phyloP scores from a whole-genome alignment of 1,140 invertebrate genomes.

The Gonioctena quinquepunctata region DNA sequence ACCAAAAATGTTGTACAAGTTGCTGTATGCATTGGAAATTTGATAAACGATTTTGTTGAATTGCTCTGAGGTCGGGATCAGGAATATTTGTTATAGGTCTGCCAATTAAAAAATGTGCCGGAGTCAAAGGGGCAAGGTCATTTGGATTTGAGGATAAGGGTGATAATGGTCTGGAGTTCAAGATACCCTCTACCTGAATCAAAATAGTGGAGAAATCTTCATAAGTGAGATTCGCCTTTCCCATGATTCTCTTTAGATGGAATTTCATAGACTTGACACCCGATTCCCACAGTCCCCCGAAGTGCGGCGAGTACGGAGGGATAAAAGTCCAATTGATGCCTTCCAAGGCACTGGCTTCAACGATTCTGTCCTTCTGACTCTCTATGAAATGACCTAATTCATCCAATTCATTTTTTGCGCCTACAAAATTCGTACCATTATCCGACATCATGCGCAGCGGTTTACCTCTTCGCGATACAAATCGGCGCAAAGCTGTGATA shows the following conservation, averaged over 20 bases:
- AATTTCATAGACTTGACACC: constrained; percentile 40
- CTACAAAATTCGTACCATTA: constrained; percentile 38
- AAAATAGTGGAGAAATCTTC: constrained; percentile 36
- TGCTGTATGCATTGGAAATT: constrained; percentile 24
- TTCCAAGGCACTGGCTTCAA: too few relatives aligned
- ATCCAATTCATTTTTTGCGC: constrained; percentile 29
- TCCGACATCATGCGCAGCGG: too few relatives aligned
- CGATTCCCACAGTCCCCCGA: constrained; percentile 46
- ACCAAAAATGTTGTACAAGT: constrained; percentile 36
- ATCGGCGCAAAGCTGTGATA: too few relatives aligned
- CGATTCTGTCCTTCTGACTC: too few relatives aligned
- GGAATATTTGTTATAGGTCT: constrained; percentile 33
- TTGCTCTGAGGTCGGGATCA: constrained; percentile 17
- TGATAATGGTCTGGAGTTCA: constrained; percentile 37
- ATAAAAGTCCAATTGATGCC: constrained; percentile 30
- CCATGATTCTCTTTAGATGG: constrained; percentile 40
- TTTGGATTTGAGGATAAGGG: constrained; percentile 27
- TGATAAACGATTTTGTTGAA: constrained; percentile 18
- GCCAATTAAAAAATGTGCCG: constrained; percentile 55
- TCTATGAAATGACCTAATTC: too few relatives aligned
- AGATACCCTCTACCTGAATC: constrained; percentile 34
- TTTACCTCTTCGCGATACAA: too few relatives aligned
- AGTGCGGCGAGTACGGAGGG: constrained; percentile 43
- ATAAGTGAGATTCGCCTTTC: constrained; percentile 22
- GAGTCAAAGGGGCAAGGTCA: constrained; percentile 25